phyloP scores from a whole-genome alignment of 2,888 invertebrate species.

The Lycia hirtaria region DNA sequence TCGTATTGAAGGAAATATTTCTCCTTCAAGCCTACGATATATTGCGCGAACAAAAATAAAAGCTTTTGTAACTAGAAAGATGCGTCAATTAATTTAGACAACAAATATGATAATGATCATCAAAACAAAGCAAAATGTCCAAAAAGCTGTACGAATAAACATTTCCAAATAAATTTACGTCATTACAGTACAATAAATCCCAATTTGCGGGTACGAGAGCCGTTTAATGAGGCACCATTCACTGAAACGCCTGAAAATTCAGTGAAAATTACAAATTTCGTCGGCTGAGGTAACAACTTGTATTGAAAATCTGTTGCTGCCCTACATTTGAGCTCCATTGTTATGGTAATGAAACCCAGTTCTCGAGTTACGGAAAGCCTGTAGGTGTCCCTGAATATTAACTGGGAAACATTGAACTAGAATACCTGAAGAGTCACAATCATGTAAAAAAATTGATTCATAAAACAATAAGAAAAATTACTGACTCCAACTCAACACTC shows the following conservation, averaged over 20 bases:
- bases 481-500: too few species aligned
- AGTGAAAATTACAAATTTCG: constrained; percentile 18
- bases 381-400: neutral
- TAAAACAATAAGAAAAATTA: too few species aligned
- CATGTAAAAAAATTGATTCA: too few species aligned
- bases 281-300: constrained; percentile 15
- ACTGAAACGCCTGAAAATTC: constrained; percentile 10
- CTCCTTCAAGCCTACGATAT: too few species aligned
- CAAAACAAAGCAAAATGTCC: neutral
- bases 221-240: constrained; percentile 20
- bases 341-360: constrained; percentile 8
- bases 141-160: constrained; percentile 3
- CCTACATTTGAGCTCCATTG: constrained; percentile 12
- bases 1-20: too few species aligned
- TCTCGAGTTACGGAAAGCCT: neutral
- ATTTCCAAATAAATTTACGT: constrained; percentile 19
- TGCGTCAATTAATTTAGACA: too few species aligned
- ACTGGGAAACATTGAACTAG: neutral
- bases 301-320: constrained; percentile 17
- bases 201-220: constrained; percentile 15
- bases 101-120: neutral
- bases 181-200: constrained; percentile 23
- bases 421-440: too few species aligned
- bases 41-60: too few species aligned
- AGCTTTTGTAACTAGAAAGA: too few species aligned